These are phyloP conservation scores for Progne subis DNA, from an alignment of 2,113 vertebrate genomes.

Conservation along the genomic window DNA sequence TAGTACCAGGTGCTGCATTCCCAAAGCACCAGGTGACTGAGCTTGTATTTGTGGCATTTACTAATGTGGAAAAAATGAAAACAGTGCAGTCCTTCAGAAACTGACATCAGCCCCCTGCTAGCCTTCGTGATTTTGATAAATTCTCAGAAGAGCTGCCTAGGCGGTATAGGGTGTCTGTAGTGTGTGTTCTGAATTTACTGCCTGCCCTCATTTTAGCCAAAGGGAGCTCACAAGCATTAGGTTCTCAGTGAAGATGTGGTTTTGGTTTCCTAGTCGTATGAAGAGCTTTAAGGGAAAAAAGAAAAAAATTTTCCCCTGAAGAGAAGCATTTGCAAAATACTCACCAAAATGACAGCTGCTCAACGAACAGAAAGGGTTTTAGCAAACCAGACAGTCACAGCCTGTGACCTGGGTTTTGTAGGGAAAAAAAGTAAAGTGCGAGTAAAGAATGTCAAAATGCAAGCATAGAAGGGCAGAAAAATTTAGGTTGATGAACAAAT, in stretches of 20 bases:
- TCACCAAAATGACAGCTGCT: neutral
- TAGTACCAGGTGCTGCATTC: neutral
- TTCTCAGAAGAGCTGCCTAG: neutral
- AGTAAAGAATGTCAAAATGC: neutral
- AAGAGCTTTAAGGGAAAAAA: neutral
- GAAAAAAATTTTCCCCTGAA: neutral
- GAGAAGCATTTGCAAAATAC: neutral
- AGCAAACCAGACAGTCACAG: neutral
- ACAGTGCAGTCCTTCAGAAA: neutral
- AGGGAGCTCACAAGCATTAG: neutral
- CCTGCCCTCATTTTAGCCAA: neutral
- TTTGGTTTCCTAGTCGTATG: neutral
- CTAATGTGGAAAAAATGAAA: neutral
- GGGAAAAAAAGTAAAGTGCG: neutral
- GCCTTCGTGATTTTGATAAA: neutral
- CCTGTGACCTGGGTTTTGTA: neutral
- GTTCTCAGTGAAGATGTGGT: neutral
- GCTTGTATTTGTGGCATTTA: neutral
- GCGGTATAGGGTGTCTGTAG: neutral
- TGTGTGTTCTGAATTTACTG: neutral
- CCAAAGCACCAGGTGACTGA: neutral
- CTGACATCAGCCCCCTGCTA: neutral
- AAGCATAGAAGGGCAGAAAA: neutral
- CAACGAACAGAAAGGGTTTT: neutral
- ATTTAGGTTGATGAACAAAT: neutral